phyloP scores from a whole-genome alignment of 2,888 invertebrate genomes.

The Alsophila aescularia region DNA sequence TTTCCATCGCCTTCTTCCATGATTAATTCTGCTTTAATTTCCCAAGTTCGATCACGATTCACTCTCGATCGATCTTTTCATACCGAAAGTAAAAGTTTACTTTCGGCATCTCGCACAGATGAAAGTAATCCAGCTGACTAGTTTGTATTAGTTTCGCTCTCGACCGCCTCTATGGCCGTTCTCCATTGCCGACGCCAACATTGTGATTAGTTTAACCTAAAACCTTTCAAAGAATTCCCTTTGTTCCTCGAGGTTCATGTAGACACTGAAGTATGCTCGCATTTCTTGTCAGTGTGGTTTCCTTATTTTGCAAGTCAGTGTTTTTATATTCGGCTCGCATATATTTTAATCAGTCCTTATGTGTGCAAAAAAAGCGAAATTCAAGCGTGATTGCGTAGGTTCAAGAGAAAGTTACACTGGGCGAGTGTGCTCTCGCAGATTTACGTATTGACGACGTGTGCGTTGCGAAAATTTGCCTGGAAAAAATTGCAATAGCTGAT shows the following conservation, averaged over 20 bases:
- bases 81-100: constrained; percentile 79
- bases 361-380: constrained; percentile 69
- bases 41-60: constrained; percentile 20
- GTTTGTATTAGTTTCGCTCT: constrained; percentile 77
- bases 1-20: constrained; percentile 28
- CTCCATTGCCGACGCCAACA: constrained; percentile 28
- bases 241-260: constrained; percentile 12
- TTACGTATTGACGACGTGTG: constrained; percentile 60
- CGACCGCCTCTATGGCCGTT: constrained; percentile 53
- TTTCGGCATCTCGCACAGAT: constrained; percentile 74
- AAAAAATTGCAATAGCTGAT: constrained; percentile 46
- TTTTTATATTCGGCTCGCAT: constrained; percentile 27
- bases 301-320: constrained; percentile 17
- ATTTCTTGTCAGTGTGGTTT: constrained; percentile 13
- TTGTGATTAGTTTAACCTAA: constrained; percentile 36
- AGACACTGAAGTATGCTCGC: constrained; percentile 1
- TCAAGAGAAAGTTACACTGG: constrained; percentile 66
- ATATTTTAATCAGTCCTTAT: constrained; percentile 33
- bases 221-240: constrained; percentile 24
- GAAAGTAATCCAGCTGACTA: constrained; percentile 75
- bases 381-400: constrained; percentile 62
- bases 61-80: constrained; percentile 48
- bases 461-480: constrained; percentile 59
- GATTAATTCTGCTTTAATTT: constrained; percentile 9
- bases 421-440: constrained; percentile 56